Evolutionary conservation across 2,797 vertebrate genomes (phyloP).

Genomic region (Gymnocypris eckloni): DNA sequence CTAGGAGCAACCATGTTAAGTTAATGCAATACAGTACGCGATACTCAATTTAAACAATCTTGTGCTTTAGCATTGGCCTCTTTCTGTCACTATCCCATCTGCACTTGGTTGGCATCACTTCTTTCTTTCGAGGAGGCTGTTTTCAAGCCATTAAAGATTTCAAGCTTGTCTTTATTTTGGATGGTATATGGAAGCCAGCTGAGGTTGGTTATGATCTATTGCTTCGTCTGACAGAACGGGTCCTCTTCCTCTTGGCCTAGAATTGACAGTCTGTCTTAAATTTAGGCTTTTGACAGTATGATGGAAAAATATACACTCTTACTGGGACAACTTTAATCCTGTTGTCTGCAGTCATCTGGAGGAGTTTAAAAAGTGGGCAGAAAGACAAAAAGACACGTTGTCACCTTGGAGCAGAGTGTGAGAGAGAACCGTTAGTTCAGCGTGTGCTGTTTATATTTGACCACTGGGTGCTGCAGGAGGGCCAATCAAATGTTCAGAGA

Average conservation of each 20-base stretch:
- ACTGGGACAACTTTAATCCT: conserved; percentile 60
- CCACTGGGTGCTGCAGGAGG: conserved; percentile 69
- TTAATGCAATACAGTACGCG: conserved; percentile 5
- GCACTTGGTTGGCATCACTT: conserved; percentile 25
- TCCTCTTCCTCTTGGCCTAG: conserved; percentile 36
- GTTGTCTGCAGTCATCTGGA: conserved; percentile 54
- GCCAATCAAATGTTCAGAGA: conserved; percentile 33
- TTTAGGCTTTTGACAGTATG: conserved; percentile 37
- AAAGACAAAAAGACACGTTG: conserved; percentile 44
- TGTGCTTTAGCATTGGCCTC: conserved; percentile 22
- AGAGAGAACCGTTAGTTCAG: background rate
- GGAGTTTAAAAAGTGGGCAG: conserved; percentile 24
- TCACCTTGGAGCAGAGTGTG: conserved; percentile 14
- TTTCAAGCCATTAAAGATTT: conserved; percentile 32
- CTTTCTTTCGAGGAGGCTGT: conserved; percentile 1
- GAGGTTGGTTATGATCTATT: conserved; percentile 40
- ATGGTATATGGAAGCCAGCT: conserved; percentile 31
- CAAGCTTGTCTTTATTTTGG: conserved; percentile 21
- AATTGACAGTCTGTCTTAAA: conserved; percentile 38
- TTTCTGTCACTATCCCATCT: conserved; percentile 50
- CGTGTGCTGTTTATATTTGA: conserved; percentile 60
- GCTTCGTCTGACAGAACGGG: conserved; percentile 26
- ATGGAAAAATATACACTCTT: conserved; percentile 55
- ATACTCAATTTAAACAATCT: conserved; percentile 24
- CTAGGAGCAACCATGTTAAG: conserved; percentile 12